Base-by-base conservation (phyloP, 1,140 invertebrate species). In the Sinella curviseta region DNA sequence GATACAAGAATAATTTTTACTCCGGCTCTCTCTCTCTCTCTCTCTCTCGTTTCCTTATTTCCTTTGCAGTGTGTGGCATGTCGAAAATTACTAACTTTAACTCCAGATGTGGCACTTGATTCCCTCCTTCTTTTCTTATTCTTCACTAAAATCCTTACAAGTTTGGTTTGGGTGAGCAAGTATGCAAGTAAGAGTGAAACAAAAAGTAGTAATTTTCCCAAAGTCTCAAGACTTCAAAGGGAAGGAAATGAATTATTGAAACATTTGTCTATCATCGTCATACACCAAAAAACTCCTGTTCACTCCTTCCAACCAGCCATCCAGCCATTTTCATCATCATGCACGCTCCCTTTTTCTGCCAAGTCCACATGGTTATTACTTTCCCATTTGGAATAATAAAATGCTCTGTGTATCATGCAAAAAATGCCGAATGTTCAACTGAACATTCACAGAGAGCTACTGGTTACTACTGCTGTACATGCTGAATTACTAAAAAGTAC, bases 181-280 rank as follows among this genome's bases (percentile, higher is more conserved):
- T 12, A 60, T 16, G 12, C 8, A 60, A 60, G 57, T n/a, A 8
- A 70, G 57, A 16, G 4, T n/a, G 57, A 65, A 65, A 26, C 16
- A 65, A 65, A 65, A 30, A 70, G 26, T 33, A 30, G 65, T 70
- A 70, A 70, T 70, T 70, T 70, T 70, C 65, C 31, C 4, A n/a
- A 33, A 70, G 31, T 70, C 65, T 70, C 30, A 70, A 70, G 65
- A 70, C 31, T 70, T 70, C 65, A 33, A 70, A 70, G 65, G 65
- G 65, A 70, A 70, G 65, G 65, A 70, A 70, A 70, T 70, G 65
- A 70, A 70, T 70, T 70, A 70, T 70, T 70, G 65, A 70, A 70
- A 70, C 65, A 70, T 70, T 70, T 70, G 65, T 70, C 65, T 70
- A 70, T 70, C 65, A 70, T 31, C 65, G 24, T 70, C 12, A 14